A percentile compares a stretch with the other conserved stretches of the same genome.
Evolutionary conservation across 2,113 vertebrate genomes (phyloP).

Genomic region (Silurus glanis): DNA sequence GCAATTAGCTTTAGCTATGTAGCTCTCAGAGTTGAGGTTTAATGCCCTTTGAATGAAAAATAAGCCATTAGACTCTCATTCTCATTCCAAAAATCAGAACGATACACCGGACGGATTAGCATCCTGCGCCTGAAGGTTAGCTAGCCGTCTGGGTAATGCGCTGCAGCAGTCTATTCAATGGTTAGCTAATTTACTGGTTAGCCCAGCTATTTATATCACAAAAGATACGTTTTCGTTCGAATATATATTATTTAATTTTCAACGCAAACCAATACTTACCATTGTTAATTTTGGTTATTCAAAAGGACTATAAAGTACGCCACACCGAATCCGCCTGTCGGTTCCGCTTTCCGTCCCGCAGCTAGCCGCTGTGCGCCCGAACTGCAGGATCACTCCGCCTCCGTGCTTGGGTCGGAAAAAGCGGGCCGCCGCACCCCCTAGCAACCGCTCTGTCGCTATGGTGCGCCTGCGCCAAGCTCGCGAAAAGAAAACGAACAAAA

Average conservation of each 20-base stretch:
- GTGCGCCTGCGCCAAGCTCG: conserved; percentile 53
- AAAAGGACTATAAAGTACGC: background rate
- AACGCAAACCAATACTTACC: conserved; percentile 39
- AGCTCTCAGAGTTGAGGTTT: background rate
- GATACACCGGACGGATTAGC: background rate
- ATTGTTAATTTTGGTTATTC: conserved; percentile 23
- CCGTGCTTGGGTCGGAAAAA: conserved; percentile 43
- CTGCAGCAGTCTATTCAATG: conserved; percentile 32
- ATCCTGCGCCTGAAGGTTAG: background rate
- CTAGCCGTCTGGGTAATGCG: conserved; percentile 14
- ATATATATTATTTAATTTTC: background rate
- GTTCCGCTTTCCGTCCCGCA: conserved; percentile 36
- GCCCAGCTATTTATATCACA: background rate
- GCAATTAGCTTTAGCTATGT: conserved; percentile 2
- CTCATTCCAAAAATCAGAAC: background rate
- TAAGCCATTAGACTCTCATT: too few relatives aligned
- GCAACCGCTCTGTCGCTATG: conserved; percentile 55
- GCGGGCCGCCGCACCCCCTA: conserved; percentile 56
- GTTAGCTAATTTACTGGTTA: background rate
- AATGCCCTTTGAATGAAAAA: background rate
- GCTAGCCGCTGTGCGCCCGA: conserved; percentile 48
- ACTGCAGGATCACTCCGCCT: conserved; percentile 53
- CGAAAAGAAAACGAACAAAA: background rate
- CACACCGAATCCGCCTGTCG: background rate
- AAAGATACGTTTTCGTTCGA: background rate